Conservation (phyloP, 1,140 invertebrate genomes). For the Trichonephila clavata region DNA sequence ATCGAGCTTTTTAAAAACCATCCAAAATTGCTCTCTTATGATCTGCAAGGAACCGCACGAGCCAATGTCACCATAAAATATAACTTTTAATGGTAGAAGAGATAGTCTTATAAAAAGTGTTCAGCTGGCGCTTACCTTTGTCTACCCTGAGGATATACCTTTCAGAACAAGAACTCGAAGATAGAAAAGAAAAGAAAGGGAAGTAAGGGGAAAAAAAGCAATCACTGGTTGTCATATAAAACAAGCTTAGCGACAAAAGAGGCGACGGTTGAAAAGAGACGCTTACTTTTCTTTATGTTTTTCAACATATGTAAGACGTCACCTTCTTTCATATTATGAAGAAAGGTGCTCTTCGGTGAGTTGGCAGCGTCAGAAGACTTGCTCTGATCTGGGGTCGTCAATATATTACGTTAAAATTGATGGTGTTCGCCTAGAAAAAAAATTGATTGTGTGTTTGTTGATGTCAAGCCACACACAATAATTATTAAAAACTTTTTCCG, state of each 20-base stretch:
- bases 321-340: slow-evolving; percentile 40
- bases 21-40: not conserved
- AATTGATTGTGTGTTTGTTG: no score
- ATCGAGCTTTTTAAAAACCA: not conserved
- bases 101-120: not conserved
- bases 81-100: not conserved
- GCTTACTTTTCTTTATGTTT: slow-evolving; percentile 53
- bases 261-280: slow-evolving; percentile 26
- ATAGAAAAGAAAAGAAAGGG: not conserved
- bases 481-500: no score
- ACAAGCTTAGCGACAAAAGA: slow-evolving; percentile 68
- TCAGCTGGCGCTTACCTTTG: not conserved
- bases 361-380: not conserved
- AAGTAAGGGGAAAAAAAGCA: not conserved
- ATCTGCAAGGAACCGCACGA: not conserved
- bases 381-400: slow-evolving; percentile 1
- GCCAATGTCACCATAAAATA: slow-evolving; percentile 25
- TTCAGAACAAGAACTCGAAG: slow-evolving; percentile 1
- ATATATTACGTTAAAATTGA: slow-evolving; percentile 22
- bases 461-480: no score
- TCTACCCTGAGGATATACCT: not conserved
- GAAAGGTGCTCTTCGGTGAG: slow-evolving; percentile 4
- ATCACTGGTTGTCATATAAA: slow-evolving; percentile 60
- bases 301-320: slow-evolving; percentile 53
- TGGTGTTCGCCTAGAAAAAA: not conserved